phyloP scores from a whole-genome alignment of 2,113 vertebrate genomes.

The Nycticebus coucang region DNA sequence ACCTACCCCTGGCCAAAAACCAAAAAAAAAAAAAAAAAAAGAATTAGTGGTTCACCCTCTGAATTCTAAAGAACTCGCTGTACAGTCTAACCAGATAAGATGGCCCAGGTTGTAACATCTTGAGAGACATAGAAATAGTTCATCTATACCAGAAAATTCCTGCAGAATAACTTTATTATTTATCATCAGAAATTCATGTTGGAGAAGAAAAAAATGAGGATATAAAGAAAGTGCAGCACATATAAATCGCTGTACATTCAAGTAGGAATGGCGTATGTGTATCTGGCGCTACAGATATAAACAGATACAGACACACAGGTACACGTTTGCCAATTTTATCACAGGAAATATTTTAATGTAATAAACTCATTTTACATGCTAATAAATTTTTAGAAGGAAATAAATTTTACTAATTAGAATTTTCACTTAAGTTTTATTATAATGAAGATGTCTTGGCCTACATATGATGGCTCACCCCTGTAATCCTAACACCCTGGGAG shows the following conservation, averaged over 20 bases:
- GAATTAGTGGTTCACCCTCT: neutral
- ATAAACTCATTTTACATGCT: conserved; percentile 23
- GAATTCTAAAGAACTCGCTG: neutral
- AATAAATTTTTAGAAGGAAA: conserved; percentile 9
- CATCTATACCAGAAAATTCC: neutral
- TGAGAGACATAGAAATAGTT: neutral
- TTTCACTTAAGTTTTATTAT: neutral
- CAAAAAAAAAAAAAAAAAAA: too few relatives aligned
- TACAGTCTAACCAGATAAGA: neutral
- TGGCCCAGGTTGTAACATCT: neutral
- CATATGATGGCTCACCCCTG: too few relatives aligned
- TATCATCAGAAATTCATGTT: neutral
- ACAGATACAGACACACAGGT: neutral
- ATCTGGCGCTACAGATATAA: neutral
- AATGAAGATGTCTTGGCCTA: neutral
- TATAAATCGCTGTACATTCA: neutral
- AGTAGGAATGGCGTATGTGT: neutral
- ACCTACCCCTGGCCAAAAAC: too few relatives aligned
- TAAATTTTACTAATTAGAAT: conserved; percentile 10
- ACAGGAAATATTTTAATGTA: conserved; percentile 22
- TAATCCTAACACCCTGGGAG: too few relatives aligned
- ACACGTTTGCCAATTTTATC: neutral
- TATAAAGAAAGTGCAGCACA: neutral
- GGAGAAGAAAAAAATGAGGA: neutral
- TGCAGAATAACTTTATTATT: neutral